These are phyloP conservation scores for Sinocyclocheilus grahami DNA, from an alignment of 2,113 vertebrate species.

Conservation along the genomic window DNA sequence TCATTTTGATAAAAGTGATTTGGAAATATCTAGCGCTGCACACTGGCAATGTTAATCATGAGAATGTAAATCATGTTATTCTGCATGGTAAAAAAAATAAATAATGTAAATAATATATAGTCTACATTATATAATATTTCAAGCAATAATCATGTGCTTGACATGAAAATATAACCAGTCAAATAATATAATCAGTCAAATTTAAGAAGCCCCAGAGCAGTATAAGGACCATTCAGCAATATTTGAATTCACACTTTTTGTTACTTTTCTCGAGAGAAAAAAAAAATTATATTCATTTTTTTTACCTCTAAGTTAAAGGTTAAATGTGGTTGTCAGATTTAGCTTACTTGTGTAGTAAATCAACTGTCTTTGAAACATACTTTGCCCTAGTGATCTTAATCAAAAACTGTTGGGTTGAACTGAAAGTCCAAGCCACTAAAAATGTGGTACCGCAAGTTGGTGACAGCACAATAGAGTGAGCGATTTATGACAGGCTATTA, in stretches of 20 bases:
- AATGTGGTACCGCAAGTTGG: conserved; percentile 67
- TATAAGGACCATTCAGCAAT: neutral
- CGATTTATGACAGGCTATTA: conserved; percentile 75
- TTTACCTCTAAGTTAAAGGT: neutral
- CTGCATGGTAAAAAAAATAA: neutral
- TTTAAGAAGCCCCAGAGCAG: conserved; percentile 7
- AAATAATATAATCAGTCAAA: neutral
- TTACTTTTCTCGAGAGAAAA: too few species aligned
- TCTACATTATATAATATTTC: neutral
- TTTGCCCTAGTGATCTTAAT: conserved; percentile 32
- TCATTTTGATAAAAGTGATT: conserved; percentile 70
- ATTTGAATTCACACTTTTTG: conserved; percentile 17
- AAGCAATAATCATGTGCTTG: neutral
- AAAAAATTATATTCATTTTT: too few species aligned
- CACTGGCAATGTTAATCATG: neutral
- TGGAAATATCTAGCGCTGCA: neutral
- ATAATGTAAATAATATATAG: neutral
- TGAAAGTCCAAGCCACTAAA: conserved; percentile 51
- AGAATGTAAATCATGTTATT: too few species aligned
- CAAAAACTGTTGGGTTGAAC: conserved; percentile 10
- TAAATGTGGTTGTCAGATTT: neutral
- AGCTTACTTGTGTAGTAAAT: neutral
- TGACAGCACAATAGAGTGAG: conserved; percentile 76
- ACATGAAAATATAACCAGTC: conserved; percentile 32
- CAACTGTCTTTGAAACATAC: conserved; percentile 20